Evolutionary conservation across 2,113 vertebrate species (phyloP), one percentile per base, ranked within the genome.

Genomic region (Macquaria australasica): DNA sequence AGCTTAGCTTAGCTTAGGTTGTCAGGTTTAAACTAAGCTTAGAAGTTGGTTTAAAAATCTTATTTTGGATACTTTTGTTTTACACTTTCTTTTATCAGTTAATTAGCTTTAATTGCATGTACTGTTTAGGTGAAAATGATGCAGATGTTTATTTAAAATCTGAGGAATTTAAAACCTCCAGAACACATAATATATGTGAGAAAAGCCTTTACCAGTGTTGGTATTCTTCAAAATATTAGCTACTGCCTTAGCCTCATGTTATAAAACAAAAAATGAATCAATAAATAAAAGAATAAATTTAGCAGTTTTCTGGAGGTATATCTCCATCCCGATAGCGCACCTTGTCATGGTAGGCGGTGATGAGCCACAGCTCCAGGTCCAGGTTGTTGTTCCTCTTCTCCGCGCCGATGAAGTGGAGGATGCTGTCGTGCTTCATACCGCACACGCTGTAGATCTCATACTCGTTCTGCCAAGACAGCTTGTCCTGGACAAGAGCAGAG

Each of bases 401-500:
- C 50, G 97, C 97, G 2, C 98, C 97, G 34, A 99, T 97, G 87
- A 99, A 99, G 89, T 98, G 97, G 68, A 99, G 87, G 87, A 99
- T 96, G 86, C 98, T 99, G 68, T 99, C 98, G 58, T 99, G 98
- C 88, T 98, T 99, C 98, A 99, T 99, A 62, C 98, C 98, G 45
- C 96, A 96, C 87, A 98, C 90, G 84, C 95, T 98, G 95, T 97
- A 99, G 72, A 99, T 97, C 94, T 99, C 98, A 4, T 99, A 99
- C 88, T 99, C 98, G 20, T 99, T 99, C 96, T 99, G 98, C 98
- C 98, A 99, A 0, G 98, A 99, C 86, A 97, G 97, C 82, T 99
- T 99, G 94, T 99, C 98, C 98, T 99, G 88, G 15, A 67, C 20
- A 0, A 31, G 75, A 48, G 59, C 34, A 15, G 14, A 28, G 85